Conservation (phyloP, 2,888 invertebrate genomes). For the Steinernema hermaphroditum region DNA sequence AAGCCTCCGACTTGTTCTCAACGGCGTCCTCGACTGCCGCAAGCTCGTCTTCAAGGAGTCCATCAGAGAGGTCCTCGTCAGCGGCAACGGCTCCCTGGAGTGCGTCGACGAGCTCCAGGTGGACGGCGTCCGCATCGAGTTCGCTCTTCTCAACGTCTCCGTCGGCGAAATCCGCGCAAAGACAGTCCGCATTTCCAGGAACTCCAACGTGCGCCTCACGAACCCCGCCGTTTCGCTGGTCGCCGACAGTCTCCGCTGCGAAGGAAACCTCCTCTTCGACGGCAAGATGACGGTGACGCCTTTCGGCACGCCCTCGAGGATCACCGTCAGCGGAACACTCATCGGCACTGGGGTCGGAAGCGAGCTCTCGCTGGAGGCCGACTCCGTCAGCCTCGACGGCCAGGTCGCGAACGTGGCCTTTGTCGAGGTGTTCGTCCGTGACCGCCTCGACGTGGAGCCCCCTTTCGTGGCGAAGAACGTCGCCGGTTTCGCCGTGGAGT, state of each 20-base stretch:
- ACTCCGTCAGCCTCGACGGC: slow-evolving; percentile 39
- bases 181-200: background rate
- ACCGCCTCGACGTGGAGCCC: slow-evolving; percentile 39
- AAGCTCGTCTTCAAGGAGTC: slow-evolving; percentile 43
- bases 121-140: background rate
- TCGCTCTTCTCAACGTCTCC: slow-evolving; percentile 8
- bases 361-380: slow-evolving; percentile 45
- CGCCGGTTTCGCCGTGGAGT: slow-evolving; percentile 8
- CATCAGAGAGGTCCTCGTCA: slow-evolving; percentile 32
- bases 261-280: slow-evolving; percentile 22
- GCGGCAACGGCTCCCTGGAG: slow-evolving; percentile 14
- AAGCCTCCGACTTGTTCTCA: slow-evolving; percentile 38
- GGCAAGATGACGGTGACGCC: background rate
- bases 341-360: slow-evolving; percentile 43
- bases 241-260: background rate
- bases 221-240: background rate
- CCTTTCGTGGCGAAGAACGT: background rate
- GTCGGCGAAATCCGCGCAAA: background rate
- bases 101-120: slow-evolving; percentile 3
- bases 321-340: slow-evolving; percentile 41
- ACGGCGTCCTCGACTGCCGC: slow-evolving; percentile 40
- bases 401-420: slow-evolving; percentile 48
- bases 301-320: background rate
- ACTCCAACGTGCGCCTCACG: background rate
- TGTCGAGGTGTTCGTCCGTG: slow-evolving; percentile 46